Conservation (phyloP, 2,888 invertebrate species). For the Latheticus oryzae region DNA sequence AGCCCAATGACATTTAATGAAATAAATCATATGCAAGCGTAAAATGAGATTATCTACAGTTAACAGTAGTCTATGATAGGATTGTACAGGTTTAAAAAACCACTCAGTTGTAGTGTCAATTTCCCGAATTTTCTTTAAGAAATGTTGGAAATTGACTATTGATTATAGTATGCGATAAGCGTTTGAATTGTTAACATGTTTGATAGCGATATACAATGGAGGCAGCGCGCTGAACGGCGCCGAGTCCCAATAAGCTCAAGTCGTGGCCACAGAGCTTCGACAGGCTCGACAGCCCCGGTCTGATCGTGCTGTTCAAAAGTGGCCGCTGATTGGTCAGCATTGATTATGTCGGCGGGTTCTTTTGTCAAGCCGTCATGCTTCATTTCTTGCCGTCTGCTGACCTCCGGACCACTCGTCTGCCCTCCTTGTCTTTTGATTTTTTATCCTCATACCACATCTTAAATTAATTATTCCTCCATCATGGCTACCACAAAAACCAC, state of each 20-base stretch:
- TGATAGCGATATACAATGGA: slow-evolving; percentile 44
- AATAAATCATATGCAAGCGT: neutral
- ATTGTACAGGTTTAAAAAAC: neutral
- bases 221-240: slow-evolving; percentile 41
- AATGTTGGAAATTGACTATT: slow-evolving; percentile 37
- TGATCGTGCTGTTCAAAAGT: slow-evolving; percentile 57
- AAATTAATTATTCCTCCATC: slow-evolving; percentile 37
- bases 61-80: neutral
- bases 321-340: slow-evolving; percentile 65
- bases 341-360: slow-evolving; percentile 66
- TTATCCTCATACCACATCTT: slow-evolving; percentile 37
- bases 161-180: slow-evolving; percentile 40
- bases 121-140: slow-evolving; percentile 7
- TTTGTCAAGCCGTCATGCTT: slow-evolving; percentile 65
- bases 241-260: slow-evolving; percentile 41
- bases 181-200: slow-evolving; percentile 41
- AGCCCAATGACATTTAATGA: slow-evolving; percentile 5
- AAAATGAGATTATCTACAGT: slow-evolving; percentile 1
- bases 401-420: slow-evolving; percentile 61
- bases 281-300: slow-evolving; percentile 42
- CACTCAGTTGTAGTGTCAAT: slow-evolving; percentile 1
- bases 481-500: slow-evolving; percentile 32
- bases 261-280: slow-evolving; percentile 37
- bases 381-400: slow-evolving; percentile 65
- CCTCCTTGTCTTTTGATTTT: slow-evolving; percentile 53